Evolutionary conservation across 2,113 vertebrate species (phyloP), one percentile per base, ranked within the genome.

Genomic region (Chamaea fasciata): DNA sequence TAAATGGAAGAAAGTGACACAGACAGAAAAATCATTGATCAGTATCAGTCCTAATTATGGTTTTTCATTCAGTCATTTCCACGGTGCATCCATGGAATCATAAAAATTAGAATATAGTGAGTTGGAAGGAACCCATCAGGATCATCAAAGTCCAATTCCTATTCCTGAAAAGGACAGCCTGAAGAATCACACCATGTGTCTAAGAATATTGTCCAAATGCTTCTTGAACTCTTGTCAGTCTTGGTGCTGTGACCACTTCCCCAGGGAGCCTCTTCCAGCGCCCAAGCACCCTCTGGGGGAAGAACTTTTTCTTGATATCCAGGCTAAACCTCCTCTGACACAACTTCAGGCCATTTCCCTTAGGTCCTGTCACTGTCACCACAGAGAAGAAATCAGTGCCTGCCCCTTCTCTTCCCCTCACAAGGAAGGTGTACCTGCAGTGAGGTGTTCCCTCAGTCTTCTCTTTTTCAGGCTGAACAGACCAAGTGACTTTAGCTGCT

Each of bases 211-310:
- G 22, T 5, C 8, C 22, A 57, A 65, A 57, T 13, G 1, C 3
- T 37, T 57, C 18, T 37, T 33, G 27, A 52, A 2, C 10, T 65
- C 31, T 77, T 77, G 21, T 44, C 27, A 59, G 27, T 9, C 17
- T 64, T 24, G 15, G 7, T 35, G 41, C 24, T 71, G 15, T 13
- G 13, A 30, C 13, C 8, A n/a, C 7, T 41, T 21, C 17, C 9
- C 26, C 35, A 35, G 7, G 13, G 10, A 41, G 2, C 4, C n/a
- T 47, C 11, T 63, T 49, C 30, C 41, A 79, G 16, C 16, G 13
- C 3, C 24, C n/a, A 47, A 0, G 1, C 13, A 49, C 16, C 10
- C 30, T 10, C n/a, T 35, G 11, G 9, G 3, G 4, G 13, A 63
- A 30, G 2, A 47, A 11, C 1, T 1, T 35, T 56, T 4, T 49